A percentile compares a stretch with the other conserved stretches of the same genome.
Evolutionary conservation across 92 coral and sea anemone genomes (phyloP).

Genomic region (Ricordea florida): DNA sequence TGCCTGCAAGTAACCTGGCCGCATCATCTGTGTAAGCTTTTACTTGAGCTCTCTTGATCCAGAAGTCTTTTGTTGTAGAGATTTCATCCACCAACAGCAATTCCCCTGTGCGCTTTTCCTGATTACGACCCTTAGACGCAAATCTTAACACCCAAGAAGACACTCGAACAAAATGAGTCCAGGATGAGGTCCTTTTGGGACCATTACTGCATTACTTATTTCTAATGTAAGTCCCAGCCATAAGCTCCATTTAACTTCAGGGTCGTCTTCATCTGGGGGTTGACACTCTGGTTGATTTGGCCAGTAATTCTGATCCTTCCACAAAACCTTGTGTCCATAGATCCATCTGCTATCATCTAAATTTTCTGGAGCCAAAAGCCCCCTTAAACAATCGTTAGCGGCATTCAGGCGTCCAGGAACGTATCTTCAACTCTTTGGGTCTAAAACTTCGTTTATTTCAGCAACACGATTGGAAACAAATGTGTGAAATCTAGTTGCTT

Average conservation of each 20-base stretch:
- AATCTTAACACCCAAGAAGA: neutral
- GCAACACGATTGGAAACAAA: too few relatives aligned
- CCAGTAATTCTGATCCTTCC: neutral
- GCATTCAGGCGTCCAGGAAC: too few relatives aligned
- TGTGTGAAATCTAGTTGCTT: too few relatives aligned
- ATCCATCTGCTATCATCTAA: neutral
- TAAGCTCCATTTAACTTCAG: neutral
- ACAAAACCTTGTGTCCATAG: neutral
- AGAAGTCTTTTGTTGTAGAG: slow-evolving; percentile 1
- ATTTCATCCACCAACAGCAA: slow-evolving; percentile 3
- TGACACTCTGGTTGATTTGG: neutral
- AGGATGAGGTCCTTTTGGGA: slow-evolving; percentile 6
- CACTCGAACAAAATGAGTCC: slow-evolving; percentile 7
- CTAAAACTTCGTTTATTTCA: neutral
- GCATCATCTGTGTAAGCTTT: slow-evolving; percentile 1
- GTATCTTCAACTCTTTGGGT: neutral
- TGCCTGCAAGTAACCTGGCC: neutral
- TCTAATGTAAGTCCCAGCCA: neutral
- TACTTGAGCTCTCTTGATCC: slow-evolving; percentile 24
- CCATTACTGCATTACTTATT: neutral
- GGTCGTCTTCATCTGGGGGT: neutral
- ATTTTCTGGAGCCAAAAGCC: neutral
- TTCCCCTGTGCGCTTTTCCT: neutral
- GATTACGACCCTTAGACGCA: neutral
- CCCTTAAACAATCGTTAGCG: neutral